These are phyloP conservation scores for Eristalis tenax DNA, from an alignment of 2,888 invertebrate species.

Conservation along the genomic window DNA sequence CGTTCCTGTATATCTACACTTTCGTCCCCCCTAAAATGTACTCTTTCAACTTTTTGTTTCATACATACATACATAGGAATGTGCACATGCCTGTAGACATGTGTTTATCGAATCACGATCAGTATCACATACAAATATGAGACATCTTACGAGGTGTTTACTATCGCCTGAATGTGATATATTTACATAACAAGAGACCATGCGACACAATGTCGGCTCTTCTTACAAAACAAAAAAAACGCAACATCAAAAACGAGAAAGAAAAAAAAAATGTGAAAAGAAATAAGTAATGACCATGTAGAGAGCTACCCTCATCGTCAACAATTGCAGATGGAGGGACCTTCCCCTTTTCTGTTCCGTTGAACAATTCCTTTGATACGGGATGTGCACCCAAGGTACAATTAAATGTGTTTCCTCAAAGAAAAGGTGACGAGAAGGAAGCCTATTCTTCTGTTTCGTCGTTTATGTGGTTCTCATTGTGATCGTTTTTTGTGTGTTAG, in stretches of 20 bases:
- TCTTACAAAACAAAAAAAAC: constrained; percentile 1
- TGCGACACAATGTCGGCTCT: constrained; percentile 58
- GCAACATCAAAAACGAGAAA: too few species aligned
- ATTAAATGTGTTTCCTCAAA: constrained; percentile 4
- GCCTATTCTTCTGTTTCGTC: constrained; percentile 18
- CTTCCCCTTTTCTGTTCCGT: constrained; percentile 13
- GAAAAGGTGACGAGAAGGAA: constrained; percentile 41
- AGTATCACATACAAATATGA: constrained; percentile 8
- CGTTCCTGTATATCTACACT: constrained; percentile 11
- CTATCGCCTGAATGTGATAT: constrained; percentile 37
- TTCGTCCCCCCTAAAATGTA: background rate
- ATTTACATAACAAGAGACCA: constrained; percentile 64
- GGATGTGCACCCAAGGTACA: constrained; percentile 24
- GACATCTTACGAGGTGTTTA: constrained; percentile 25
- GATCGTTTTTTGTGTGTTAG: background rate
- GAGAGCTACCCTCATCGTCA: constrained; percentile 45
- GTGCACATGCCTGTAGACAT: background rate
- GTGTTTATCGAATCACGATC: constrained; percentile 25
- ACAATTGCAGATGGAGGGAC: constrained; percentile 51
- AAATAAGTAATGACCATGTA: constrained; percentile 31
- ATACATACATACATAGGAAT: background rate
- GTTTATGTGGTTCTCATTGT: constrained; percentile 9
- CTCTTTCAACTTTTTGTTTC: background rate
- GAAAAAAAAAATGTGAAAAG: background rate
- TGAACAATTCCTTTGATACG: constrained; percentile 47